Evolutionary conservation across 2,888 invertebrate genomes (phyloP), one percentile per base, ranked within the genome.

Genomic region (Colostygia pectinataria): DNA sequence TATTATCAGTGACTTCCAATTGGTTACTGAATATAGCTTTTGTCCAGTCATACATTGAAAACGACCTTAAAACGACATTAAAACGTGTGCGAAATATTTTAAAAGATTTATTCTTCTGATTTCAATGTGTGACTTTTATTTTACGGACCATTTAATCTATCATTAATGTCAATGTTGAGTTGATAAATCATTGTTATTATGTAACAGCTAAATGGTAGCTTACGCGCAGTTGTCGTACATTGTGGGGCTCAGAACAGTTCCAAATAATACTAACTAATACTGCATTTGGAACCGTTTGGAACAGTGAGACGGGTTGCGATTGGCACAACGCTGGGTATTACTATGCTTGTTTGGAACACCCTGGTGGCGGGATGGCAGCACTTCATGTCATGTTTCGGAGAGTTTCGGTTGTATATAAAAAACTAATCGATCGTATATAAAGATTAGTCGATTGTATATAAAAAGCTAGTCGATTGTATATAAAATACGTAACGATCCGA

Each of bases 211-310:
- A 80, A 80, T 73, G 65, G 71, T 80, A 81, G 85, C 80, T 85
- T 83, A 77, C 79, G 86, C 85, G 87, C 87, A 81, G 84, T 86
- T 87, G 87, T 90, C 85, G 86, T 88, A 77, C 81, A 77, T 81
- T 56, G 73, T 85, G 85, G 88, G 88, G 87, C 86, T 85, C 63
- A 4, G 14, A 61, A 62, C 66, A 68, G 66, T 80, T 77, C 72
- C 76, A 73, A 81, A 71, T 52, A 51, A 41, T 57, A 59, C 64
- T 58, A 59, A 56, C 44, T 40, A 33, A 47, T 50, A 46, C 56
- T 45, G 55, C n/a, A 56, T 75, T 75, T 77, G 1, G n/a, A n/a
- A n/a, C n/a, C 5, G 10, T 33, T 36, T 36, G 75, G 68, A 66
- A 74, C 63, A 68, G 70, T 68, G 15, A 15, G 4, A 15, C 20